These are phyloP conservation scores for Allacma fusca DNA, from an alignment of 2,888 invertebrate genomes.

Conservation along the genomic window DNA sequence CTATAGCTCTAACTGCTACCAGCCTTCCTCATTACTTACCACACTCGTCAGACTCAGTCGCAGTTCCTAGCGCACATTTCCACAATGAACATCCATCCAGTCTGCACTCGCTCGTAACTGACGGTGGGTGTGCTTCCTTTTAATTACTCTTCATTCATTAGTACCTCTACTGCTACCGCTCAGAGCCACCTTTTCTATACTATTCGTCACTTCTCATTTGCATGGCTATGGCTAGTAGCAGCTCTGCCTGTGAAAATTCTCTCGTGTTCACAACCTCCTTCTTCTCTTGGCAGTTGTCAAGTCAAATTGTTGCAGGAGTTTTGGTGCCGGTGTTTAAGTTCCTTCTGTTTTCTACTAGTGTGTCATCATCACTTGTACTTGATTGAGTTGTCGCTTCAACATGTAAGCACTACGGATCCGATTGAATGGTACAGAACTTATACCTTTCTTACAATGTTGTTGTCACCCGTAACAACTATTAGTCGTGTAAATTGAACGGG, in stretches of 20 bases:
- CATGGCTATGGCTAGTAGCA: conserved; percentile 29
- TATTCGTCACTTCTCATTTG: conserved; percentile 36
- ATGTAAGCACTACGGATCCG: too few relatives aligned
- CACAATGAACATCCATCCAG: conserved; percentile 46
- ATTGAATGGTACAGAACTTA: too few relatives aligned
- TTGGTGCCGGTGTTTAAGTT: conserved; percentile 18
- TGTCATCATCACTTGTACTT: neutral
- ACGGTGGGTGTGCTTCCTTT: conserved; percentile 60
- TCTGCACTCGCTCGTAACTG: conserved; percentile 45
- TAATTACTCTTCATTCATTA: conserved; percentile 62
- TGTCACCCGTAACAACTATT: too few relatives aligned
- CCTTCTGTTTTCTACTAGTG: neutral
- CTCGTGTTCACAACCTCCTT: conserved; percentile 17
- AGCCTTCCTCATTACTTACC: conserved; percentile 47
- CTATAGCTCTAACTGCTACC: neutral
- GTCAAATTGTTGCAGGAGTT: neutral
- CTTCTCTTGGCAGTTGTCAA: conserved; percentile 16
- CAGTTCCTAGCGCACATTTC: conserved; percentile 36
- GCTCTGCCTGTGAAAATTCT: conserved; percentile 39
- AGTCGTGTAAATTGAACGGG: too few relatives aligned
- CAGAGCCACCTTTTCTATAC: conserved; percentile 47
- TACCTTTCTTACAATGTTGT: too few relatives aligned
- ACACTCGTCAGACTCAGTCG: conserved; percentile 34
- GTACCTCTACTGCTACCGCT: conserved; percentile 60
- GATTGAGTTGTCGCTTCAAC: too few relatives aligned